Evolutionary conservation across 2,888 invertebrate genomes (phyloP).

Genomic region (Idaea dimidiata): DNA sequence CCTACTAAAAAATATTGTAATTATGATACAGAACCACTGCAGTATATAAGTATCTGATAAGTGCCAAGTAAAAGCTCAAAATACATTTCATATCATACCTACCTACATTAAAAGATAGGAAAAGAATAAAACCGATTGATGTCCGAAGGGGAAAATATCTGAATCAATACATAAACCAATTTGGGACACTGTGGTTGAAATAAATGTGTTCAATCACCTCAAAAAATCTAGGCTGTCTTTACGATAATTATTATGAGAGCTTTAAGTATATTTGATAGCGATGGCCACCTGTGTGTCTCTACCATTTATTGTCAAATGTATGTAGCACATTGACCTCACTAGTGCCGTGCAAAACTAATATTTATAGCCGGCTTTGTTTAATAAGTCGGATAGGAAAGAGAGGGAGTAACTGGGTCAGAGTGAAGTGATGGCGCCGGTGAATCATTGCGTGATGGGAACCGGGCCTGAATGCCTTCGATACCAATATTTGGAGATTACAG

Average conservation of each 20-base stretch:
- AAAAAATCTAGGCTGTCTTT: not conserved
- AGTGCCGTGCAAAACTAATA: slow-evolving; percentile 32
- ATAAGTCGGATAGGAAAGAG: slow-evolving; percentile 24
- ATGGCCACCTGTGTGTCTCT: slow-evolving; percentile 34
- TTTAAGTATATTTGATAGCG: not conserved
- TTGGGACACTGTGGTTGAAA: not conserved
- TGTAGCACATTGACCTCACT: slow-evolving; percentile 46
- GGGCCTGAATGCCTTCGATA: slow-evolving; percentile 33
- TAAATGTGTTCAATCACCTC: not conserved
- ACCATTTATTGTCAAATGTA: slow-evolving; percentile 24
- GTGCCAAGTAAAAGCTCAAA: too few relatives aligned
- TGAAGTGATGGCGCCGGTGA: slow-evolving; percentile 33
- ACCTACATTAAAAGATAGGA: too few relatives aligned
- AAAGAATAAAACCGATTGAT: not conserved
- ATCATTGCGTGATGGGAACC: slow-evolving; percentile 46
- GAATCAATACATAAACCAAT: not conserved
- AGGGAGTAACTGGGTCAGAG: slow-evolving; percentile 28
- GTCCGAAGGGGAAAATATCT: not conserved
- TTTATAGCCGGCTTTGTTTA: slow-evolving; percentile 30
- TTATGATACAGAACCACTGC: too few relatives aligned
- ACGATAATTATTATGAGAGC: not conserved
- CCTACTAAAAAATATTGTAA: too few relatives aligned
- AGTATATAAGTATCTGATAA: too few relatives aligned
- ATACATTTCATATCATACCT: too few relatives aligned
- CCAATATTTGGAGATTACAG: slow-evolving; percentile 29